These are phyloP conservation scores for Poecilus cupreus DNA, from an alignment of 2,888 invertebrate genomes.

Conservation along the genomic window DNA sequence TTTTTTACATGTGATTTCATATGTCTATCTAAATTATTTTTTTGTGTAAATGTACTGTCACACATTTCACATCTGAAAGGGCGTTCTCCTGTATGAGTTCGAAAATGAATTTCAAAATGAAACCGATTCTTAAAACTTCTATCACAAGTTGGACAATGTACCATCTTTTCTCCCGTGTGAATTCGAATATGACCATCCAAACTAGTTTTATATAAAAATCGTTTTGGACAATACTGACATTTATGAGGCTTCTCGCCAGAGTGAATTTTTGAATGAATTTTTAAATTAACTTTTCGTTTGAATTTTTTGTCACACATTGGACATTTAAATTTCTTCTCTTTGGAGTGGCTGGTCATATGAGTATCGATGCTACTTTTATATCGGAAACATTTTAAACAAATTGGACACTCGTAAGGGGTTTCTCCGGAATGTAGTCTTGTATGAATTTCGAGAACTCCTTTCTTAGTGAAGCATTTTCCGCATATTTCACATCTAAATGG, in stretches of 20 bases:
- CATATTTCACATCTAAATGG: conserved; percentile 67
- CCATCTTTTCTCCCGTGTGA: conserved; percentile 45
- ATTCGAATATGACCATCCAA: conserved; percentile 44
- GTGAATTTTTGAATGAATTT: conserved; percentile 66
- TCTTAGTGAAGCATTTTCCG: conserved; percentile 65
- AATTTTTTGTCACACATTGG: conserved; percentile 66
- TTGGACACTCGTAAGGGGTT: conserved; percentile 31
- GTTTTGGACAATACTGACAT: conserved; percentile 60
- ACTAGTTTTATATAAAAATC: conserved; percentile 52
- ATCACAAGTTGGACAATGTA: conserved; percentile 48
- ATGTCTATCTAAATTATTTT: conserved; percentile 52
- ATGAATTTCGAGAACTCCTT: conserved; percentile 66
- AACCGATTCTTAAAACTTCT: conserved; percentile 50
- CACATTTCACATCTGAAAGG: conserved; percentile 43
- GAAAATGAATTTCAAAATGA: conserved; percentile 51
- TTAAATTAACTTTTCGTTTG: conserved; percentile 66
- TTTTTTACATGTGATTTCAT: conserved; percentile 13
- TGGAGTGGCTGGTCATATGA: conserved; percentile 64
- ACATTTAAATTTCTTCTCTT: conserved; percentile 66
- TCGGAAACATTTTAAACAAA: conserved; percentile 41
- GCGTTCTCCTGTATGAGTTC: conserved; percentile 40
- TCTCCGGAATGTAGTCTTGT: conserved; percentile 66
- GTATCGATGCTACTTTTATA: conserved; percentile 52
- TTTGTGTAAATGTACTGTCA: conserved; percentile 44
- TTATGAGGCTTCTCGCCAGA: conserved; percentile 66